These are phyloP conservation scores for Chelonus insularis DNA, from an alignment of 1,140 invertebrate genomes.

Conservation along the genomic window DNA sequence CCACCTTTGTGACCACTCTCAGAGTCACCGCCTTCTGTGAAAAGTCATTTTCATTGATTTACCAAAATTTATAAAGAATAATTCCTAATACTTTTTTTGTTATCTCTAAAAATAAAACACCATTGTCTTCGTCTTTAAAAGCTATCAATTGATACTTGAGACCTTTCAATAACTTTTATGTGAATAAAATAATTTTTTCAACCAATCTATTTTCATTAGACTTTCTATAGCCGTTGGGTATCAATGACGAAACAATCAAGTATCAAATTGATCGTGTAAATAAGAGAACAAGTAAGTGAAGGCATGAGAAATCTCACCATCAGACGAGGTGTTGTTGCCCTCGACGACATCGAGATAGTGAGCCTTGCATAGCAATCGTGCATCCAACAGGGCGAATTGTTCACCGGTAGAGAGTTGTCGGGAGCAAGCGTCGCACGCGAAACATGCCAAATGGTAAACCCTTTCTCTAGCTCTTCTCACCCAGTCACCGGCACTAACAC, in stretches of 20 bases:
- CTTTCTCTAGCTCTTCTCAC: conserved; percentile 90
- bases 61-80: background rate
- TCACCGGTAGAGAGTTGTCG: conserved; percentile 96
- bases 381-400: conserved; percentile 94
- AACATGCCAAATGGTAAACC: conserved; percentile 98
- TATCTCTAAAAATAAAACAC: too few relatives aligned
- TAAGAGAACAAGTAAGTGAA: background rate
- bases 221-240: too few relatives aligned
- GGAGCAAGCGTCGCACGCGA: conserved; percentile 96
- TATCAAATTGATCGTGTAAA: background rate
- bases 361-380: conserved; percentile 90
- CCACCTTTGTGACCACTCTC: conserved; percentile 78
- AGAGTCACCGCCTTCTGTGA: conserved; percentile 80
- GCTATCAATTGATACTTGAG: too few relatives aligned
- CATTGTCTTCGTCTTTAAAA: too few relatives aligned
- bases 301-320: conserved; percentile 65
- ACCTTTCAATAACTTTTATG: too few relatives aligned
- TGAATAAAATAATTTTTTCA: background rate
- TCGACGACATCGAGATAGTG: conserved; percentile 95
- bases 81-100: background rate
- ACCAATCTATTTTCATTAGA: too few relatives aligned
- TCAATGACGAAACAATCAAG: background rate
- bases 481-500: conserved; percentile 94
- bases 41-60: conserved; percentile 34
- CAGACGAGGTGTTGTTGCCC: conserved; percentile 82